Percentiles rank a stretch among this genome's conserved stretches.
Conservation (phyloP, 2,113 vertebrate species). For the Phyllopteryx taeniolatus region DNA sequence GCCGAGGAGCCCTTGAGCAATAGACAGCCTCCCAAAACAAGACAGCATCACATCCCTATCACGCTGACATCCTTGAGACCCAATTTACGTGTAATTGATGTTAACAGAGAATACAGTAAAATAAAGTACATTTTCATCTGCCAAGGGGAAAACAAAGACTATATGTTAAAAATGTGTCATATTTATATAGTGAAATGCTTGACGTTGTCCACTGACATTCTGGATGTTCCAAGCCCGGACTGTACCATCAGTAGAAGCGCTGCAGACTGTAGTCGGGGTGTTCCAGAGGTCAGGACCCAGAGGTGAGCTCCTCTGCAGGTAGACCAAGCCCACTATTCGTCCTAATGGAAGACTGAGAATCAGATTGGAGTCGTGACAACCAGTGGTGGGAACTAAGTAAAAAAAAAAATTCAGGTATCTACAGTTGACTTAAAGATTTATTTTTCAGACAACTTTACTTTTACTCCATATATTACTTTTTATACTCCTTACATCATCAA, state of each 20-base stretch:
- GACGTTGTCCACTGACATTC: constrained; percentile 59
- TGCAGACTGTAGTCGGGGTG: constrained; percentile 62
- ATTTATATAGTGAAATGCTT: neutral
- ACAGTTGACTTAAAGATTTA: neutral
- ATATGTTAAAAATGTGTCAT: neutral
- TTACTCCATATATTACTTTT: neutral
- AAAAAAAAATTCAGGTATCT: no score
- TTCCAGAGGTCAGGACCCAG: constrained; percentile 51
- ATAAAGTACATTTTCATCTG: neutral
- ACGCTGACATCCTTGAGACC: neutral
- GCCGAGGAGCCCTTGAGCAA: no score
- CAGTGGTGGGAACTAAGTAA: no score
- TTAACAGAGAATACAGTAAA: neutral
- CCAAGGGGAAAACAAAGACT: neutral
- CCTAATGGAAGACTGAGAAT: constrained; percentile 58
- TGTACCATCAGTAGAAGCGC: constrained; percentile 72
- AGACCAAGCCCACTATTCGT: constrained; percentile 61
- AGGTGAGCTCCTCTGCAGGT: constrained; percentile 56
- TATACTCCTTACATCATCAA: no score
- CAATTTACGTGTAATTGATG: neutral
- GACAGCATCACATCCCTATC: no score
- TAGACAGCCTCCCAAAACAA: no score
- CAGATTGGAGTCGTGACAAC: neutral
- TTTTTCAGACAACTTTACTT: neutral
- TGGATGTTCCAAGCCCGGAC: constrained; percentile 74